Percentiles rank a stretch among this genome's conserved stretches.
Evolutionary conservation across 2,888 invertebrate species (phyloP).

Genomic region (Tiliacea aurago): DNA sequence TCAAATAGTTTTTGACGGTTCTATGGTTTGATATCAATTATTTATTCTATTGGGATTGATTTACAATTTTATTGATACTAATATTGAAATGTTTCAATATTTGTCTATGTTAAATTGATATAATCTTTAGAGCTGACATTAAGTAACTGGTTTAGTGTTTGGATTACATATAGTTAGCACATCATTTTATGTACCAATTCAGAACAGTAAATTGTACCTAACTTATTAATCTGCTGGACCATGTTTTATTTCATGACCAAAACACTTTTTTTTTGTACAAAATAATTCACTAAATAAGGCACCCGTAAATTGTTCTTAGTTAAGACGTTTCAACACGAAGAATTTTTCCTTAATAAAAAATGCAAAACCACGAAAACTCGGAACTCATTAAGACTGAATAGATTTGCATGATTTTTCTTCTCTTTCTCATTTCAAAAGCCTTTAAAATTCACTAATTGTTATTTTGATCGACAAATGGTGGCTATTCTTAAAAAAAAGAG

Average conservation of each 20-base stretch:
- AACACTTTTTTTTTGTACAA: constrained; percentile 1
- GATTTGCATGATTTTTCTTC: constrained; percentile 50
- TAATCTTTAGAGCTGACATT: background rate
- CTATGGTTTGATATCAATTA: background rate
- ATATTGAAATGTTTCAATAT: background rate
- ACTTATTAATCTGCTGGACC: background rate
- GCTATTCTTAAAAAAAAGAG: background rate
- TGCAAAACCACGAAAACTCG: constrained; percentile 53
- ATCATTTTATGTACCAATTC: background rate
- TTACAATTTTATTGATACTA: background rate
- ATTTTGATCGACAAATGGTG: constrained; percentile 12
- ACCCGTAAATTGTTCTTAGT: constrained; percentile 14
- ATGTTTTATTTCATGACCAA: background rate
- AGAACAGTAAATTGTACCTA: background rate
- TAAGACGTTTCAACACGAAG: constrained; percentile 28
- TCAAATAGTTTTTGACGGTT: background rate
- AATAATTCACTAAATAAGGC: constrained; percentile 7
- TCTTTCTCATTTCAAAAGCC: constrained; percentile 24
- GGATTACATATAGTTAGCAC: background rate
- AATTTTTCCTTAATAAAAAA: constrained; percentile 52
- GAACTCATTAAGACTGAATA: constrained; percentile 57
- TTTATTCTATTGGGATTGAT: background rate
- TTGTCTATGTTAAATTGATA: background rate
- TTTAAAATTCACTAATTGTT: constrained; percentile 22
- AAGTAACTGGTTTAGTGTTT: background rate